Base-by-base conservation (phyloP, 2,113 vertebrate genomes). In the Tragelaphus strepsiceros region DNA sequence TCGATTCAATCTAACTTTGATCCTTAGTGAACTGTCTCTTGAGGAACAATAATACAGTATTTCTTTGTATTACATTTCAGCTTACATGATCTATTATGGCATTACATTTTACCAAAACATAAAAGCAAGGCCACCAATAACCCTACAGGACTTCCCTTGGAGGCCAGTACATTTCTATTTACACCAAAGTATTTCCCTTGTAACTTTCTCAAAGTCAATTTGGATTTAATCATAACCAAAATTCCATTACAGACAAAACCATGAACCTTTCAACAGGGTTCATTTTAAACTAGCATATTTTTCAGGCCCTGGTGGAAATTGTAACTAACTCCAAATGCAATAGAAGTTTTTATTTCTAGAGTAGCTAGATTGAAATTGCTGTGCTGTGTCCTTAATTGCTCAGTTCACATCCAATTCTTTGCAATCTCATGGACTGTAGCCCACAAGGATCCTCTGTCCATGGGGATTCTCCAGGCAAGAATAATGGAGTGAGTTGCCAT, bases 1-100 rank as follows among this genome's bases (percentile, higher is more conserved):
- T 95, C 89, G 19, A 93, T 93, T 91, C 86, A 95, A 80, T 97
- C 58, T 97, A 92, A 95, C 21, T 39, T 92, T 94, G 77, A 91
- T 39, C 56, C 53, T 94, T 39, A 39, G 46, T 58, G 82, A 97
- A 94, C 56, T 53, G n/a, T 86, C 77, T 89, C 61, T 49, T 53
- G 51, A 95, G 67, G 86, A 96, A 90, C 53, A 96, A 84, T 77
- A 89, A 80, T 85, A 89, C 0, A 9, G 30, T 92, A 81, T 88
- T 90, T 92, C 74, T 91, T 59, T 82, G 28, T 78, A 97, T 93
- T 88, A 61, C 35, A 96, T 86, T 94, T 97, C 49, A 78, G 26
- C 56, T 30, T 94, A n/a, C n/a, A 81, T 32, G 14, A 85, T 24
- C 28, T 43, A 39, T 56, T 6, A 43, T 39, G 54, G 54, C n/a